phyloP scores from a whole-genome alignment of 2,113 vertebrate species.

The Spizaetus ornatus region DNA sequence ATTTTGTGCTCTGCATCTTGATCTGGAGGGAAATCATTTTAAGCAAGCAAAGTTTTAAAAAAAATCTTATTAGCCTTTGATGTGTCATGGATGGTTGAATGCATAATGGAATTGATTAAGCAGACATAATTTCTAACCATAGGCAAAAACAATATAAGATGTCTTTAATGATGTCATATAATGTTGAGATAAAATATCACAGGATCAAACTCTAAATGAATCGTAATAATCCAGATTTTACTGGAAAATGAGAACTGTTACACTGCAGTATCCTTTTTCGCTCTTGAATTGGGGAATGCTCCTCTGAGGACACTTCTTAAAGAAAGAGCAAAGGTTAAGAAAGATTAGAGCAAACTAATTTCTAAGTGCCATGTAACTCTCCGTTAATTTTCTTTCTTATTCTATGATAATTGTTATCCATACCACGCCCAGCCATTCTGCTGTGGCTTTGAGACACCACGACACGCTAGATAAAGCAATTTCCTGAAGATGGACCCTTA shows the following conservation, averaged over 20 bases:
- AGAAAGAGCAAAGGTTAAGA: conserved; percentile 17
- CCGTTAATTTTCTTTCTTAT: not conserved
- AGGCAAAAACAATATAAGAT: conserved; percentile 69
- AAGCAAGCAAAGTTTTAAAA: conserved; percentile 73
- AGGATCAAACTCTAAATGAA: conserved; percentile 36
- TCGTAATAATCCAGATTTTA: not conserved
- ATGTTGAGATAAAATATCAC: conserved; percentile 46
- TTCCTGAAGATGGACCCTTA: not conserved
- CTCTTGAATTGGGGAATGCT: not conserved
- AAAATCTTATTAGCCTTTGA: conserved; percentile 76
- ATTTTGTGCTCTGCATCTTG: conserved; percentile 84
- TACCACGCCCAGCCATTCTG: not conserved
- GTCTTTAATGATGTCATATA: conserved; percentile 68
- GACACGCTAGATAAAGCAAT: not conserved
- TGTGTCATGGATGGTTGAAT: conserved; percentile 73
- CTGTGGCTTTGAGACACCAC: not conserved
- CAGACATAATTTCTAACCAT: conserved; percentile 70
- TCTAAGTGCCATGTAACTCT: not conserved
- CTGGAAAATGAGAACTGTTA: not conserved
- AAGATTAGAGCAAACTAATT: not conserved
- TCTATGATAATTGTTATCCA: not conserved
- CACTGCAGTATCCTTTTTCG: not conserved
- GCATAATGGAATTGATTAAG: conserved; percentile 70
- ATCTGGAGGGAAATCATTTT: conserved; percentile 81
- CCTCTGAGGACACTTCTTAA: not conserved